A percentile compares a stretch with the other conserved stretches of the same genome.
These are phyloP conservation scores for Danio albolineatus DNA, from an alignment of 2,797 vertebrate genomes.

Conservation along the genomic window DNA sequence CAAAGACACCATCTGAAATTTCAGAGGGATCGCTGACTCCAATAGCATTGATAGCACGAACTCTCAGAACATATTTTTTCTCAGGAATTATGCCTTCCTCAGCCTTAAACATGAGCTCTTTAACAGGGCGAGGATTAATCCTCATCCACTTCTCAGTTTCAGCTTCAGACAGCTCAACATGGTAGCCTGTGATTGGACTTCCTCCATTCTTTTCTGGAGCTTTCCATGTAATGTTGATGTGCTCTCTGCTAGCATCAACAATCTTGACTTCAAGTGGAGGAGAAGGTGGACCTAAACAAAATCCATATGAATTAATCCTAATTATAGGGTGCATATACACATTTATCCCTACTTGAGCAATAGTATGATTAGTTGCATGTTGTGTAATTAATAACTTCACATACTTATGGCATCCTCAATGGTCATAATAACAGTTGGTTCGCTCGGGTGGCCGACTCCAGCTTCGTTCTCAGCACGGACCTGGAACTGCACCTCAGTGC, in stretches of 20 bases:
- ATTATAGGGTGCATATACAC: not conserved
- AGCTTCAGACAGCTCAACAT: conserved; percentile 94
- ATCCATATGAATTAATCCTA: conserved; percentile 12
- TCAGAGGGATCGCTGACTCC: conserved; percentile 95
- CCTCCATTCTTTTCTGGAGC: conserved; percentile 93
- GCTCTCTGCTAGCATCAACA: conserved; percentile 90
- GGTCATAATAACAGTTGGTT: conserved; percentile 91
- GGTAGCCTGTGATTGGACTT: conserved; percentile 92
- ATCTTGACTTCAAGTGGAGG: conserved; percentile 90
- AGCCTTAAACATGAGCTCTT: conserved; percentile 91
- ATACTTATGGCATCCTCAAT: conserved; percentile 95
- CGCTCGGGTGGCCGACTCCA: conserved; percentile 94
- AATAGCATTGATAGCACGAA: conserved; percentile 94
- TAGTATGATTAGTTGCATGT: not conserved
- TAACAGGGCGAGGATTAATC: conserved; percentile 93
- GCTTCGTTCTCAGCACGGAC: conserved; percentile 98
- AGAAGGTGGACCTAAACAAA: conserved; percentile 86
- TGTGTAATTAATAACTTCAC: conserved; percentile 56
- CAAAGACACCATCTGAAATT: conserved; percentile 92
- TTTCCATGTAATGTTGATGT: conserved; percentile 96
- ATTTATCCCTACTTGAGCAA: not conserved
- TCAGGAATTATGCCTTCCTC: conserved; percentile 95
- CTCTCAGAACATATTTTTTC: conserved; percentile 95
- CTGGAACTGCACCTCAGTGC: conserved; percentile 97
- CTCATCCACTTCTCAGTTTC: conserved; percentile 98